These are phyloP conservation scores for Porites lutea DNA, from an alignment of 64 coral and sea anemone species.

Conservation along the genomic window DNA sequence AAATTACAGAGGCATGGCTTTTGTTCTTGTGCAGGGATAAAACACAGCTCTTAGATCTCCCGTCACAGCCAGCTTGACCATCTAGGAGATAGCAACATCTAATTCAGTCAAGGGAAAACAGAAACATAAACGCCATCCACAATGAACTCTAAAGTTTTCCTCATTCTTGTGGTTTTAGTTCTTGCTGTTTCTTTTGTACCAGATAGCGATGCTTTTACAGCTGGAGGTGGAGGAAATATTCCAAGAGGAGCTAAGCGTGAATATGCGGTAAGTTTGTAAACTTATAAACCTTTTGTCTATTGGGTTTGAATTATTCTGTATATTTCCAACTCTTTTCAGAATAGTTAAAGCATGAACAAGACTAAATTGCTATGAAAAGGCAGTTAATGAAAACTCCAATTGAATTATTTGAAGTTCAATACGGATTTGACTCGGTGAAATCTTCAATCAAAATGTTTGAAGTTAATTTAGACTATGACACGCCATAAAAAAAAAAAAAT, in stretches of 20 bases:
- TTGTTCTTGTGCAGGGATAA: conserved; percentile 16
- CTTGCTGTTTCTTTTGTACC: conserved; percentile 63
- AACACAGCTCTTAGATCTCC: neutral
- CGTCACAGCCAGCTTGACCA: neutral
- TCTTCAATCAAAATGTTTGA: too few relatives aligned
- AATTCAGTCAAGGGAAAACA: neutral
- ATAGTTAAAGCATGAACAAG: too few relatives aligned
- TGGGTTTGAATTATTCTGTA: neutral
- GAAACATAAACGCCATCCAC: neutral
- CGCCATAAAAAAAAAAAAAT: too few relatives aligned
- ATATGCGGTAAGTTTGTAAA: conserved; percentile 1
- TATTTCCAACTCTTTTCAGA: too few relatives aligned
- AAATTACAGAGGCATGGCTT: conserved; percentile 1
- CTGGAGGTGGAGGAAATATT: conserved; percentile 88
- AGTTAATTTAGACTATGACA: too few relatives aligned
- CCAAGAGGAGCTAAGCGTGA: conserved; percentile 64
- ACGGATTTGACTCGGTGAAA: too few relatives aligned
- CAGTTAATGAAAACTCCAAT: too few relatives aligned
- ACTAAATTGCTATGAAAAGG: too few relatives aligned
- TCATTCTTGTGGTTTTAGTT: conserved; percentile 75
- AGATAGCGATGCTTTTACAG: conserved; percentile 82
- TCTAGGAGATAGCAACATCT: neutral
- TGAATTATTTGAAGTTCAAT: too few relatives aligned
- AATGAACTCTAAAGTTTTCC: conserved; percentile 73
- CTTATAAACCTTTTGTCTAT: neutral